Evolutionary conservation across 2,888 invertebrate genomes (phyloP), one percentile per base, ranked within the genome.

Genomic region (Drosophila mettleri): DNA sequence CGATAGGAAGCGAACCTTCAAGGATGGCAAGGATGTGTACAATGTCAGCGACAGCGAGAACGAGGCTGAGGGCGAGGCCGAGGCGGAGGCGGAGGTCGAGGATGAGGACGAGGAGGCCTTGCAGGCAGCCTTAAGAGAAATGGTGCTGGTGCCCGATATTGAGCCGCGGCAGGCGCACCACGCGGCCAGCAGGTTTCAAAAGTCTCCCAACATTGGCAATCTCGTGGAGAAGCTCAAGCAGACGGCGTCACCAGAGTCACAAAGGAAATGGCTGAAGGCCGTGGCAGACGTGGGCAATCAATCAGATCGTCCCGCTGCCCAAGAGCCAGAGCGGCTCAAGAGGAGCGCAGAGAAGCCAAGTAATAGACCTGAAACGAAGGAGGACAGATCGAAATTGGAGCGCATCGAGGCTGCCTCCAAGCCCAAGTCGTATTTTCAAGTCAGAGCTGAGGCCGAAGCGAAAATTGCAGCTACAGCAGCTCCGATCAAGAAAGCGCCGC

Each of bases 81-180:
- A 27, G 1, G 10, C 4, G 1, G 29, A 29, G 29, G 8, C 4
- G 1, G 45, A 3, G 10, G 16, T 5, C 1, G 43, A 24, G 10
- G 16, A n/a, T n/a, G 64, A 67, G 27, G 78, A 85, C 27, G 70
- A 70, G 8, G 69, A 31, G 1, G 84, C 76, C 6, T 12, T 82
- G 63, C 64, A 62, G 22, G 66, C 52, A 9, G 82, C 82, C n/a
- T 16, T 83, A 31, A 54, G 48, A 16, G 79, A 83, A 52, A 59
- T 76, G 64, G 70, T 86, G 0, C 53, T 57, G 51, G 69, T 63
- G 39, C 74, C 86, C 5, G 82, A 86, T 27, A 61, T 77, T 6
- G 78, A 81, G 0, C 38, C 53, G 0, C 24, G 14, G 0, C 36
- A 55, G 9, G 27, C 7, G 1, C 2, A 36, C 18, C 51, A 12